These are phyloP conservation scores for Chelmon rostratus DNA, from an alignment of 2,797 vertebrate genomes.

Conservation along the genomic window DNA sequence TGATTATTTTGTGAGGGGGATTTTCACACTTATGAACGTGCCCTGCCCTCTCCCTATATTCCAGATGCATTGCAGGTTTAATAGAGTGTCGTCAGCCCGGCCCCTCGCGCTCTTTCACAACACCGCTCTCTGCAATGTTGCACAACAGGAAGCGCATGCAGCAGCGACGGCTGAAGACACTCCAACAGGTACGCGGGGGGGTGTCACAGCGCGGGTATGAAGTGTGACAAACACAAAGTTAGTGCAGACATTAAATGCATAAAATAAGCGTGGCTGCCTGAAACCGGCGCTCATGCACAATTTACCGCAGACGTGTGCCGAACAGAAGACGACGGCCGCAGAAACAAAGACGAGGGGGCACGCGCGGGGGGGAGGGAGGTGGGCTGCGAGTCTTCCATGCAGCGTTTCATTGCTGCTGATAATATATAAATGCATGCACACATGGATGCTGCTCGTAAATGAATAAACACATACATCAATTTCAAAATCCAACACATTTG, in stretches of 20 bases:
- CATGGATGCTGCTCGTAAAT: slow-evolving; percentile 81
- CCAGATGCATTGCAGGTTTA: slow-evolving; percentile 30
- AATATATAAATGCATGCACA: slow-evolving; percentile 78
- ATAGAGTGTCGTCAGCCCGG: slow-evolving; percentile 3
- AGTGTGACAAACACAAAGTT: slow-evolving; percentile 48
- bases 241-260: slow-evolving; percentile 38
- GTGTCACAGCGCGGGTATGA: not conserved
- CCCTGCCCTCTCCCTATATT: not conserved
- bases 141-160: slow-evolving; percentile 2
- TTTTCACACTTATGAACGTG: slow-evolving; percentile 15
- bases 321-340: slow-evolving; percentile 12
- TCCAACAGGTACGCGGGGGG: slow-evolving; percentile 51
- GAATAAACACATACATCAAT: slow-evolving; percentile 85
- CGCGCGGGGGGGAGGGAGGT: slow-evolving; percentile 16
- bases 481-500: slow-evolving; percentile 83
- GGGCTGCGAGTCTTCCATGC: slow-evolving; percentile 41
- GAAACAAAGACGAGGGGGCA: slow-evolving; percentile 56
- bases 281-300: slow-evolving; percentile 45
- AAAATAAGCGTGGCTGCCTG: slow-evolving; percentile 2
- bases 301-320: too few species aligned
- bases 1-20: slow-evolving; percentile 8
- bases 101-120: slow-evolving; percentile 15
- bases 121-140: not conserved
- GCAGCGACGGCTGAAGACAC: slow-evolving; percentile 16
- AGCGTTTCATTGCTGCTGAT: slow-evolving; percentile 74